Conservation (phyloP, 2,113 vertebrate species). For the Corapipo altera region DNA sequence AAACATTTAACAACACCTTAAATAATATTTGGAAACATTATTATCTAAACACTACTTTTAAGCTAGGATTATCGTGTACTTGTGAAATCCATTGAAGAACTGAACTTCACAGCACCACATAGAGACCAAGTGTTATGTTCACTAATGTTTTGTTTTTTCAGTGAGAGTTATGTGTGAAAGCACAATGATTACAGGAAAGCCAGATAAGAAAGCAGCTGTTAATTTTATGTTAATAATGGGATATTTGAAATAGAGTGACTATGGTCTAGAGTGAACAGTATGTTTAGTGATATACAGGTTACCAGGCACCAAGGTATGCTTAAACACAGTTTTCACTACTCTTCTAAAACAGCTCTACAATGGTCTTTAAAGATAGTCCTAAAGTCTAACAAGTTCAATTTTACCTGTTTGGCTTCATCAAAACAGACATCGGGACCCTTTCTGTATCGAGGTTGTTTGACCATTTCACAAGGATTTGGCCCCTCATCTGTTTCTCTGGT, state of each 20-base stretch:
- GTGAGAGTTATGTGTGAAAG: slow-evolving; percentile 80
- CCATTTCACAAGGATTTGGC: slow-evolving; percentile 92
- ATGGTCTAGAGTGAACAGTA: slow-evolving; percentile 46
- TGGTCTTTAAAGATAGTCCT: neutral
- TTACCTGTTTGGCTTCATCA: slow-evolving; percentile 90
- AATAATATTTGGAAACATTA: neutral
- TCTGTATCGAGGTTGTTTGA: slow-evolving; percentile 91
- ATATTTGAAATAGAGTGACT: slow-evolving; percentile 61
- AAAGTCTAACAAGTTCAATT: slow-evolving; percentile 5
- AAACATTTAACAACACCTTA: neutral
- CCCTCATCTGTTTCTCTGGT: slow-evolving; percentile 84
- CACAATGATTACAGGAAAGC: slow-evolving; percentile 59
- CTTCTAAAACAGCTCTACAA: neutral
- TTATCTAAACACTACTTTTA: neutral
- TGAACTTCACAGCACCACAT: neutral
- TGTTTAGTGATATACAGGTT: slow-evolving; percentile 38
- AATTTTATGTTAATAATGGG: slow-evolving; percentile 53
- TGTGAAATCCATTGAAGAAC: neutral
- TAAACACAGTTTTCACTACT: neutral
- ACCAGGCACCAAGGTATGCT: neutral
- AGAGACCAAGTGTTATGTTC: neutral
- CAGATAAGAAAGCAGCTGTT: slow-evolving; percentile 70
- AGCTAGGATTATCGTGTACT: neutral
- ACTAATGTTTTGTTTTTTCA: neutral
- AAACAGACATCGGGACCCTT: slow-evolving; percentile 96